phyloP scores from a whole-genome alignment of 2,113 vertebrate genomes.

The Probosciger aterrimus region DNA sequence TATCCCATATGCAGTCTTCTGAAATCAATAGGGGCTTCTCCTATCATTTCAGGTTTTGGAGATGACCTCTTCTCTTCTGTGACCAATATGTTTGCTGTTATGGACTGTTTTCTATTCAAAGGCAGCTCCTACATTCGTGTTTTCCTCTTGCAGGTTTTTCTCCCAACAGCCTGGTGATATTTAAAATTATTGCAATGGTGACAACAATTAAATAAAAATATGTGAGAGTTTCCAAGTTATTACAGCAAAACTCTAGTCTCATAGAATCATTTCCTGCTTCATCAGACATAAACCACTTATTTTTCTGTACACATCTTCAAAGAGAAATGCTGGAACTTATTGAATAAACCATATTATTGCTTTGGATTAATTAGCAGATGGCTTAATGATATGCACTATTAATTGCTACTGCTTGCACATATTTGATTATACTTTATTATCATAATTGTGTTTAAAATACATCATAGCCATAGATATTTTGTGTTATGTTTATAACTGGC shows the following conservation, averaged over 20 bases:
- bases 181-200: not conserved
- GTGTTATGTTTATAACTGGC: constrained; percentile 27
- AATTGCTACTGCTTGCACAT: constrained; percentile 57
- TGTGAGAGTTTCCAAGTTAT: not conserved
- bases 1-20: not conserved
- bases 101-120: not conserved
- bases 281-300: constrained; percentile 1
- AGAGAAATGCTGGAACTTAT: constrained; percentile 42
- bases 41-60: not conserved
- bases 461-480: constrained; percentile 51
- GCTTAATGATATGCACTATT: constrained; percentile 59
- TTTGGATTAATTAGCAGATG: constrained; percentile 59
- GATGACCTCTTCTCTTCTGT: not conserved
- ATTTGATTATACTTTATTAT: constrained; percentile 53
- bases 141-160: not conserved
- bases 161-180: not conserved
- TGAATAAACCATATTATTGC: constrained; percentile 44
- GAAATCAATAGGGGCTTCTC: not conserved
- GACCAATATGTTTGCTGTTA: not conserved
- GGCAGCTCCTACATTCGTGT: not conserved
- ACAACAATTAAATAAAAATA: constrained; percentile 15
- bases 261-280: constrained; percentile 17
- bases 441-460: constrained; percentile 62
- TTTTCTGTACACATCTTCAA: constrained; percentile 40
- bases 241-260: not conserved